Percentiles rank a stretch among this genome's conserved stretches.
Evolutionary conservation across 2,797 vertebrate species (phyloP).

Genomic region (Melanotaenia boesemani): DNA sequence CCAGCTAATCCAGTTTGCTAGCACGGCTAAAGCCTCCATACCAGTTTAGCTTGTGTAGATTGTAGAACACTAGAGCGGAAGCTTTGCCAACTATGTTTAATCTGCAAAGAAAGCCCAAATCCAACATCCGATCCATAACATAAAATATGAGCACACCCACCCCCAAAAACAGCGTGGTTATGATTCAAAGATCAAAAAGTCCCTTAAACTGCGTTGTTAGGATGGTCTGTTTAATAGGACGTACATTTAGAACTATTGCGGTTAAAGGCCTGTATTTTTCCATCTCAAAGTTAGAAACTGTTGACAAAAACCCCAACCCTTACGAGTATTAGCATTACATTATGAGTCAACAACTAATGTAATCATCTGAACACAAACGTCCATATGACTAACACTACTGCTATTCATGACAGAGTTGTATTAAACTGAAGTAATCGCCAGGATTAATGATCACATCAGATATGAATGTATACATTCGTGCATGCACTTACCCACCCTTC

Average conservation of each 20-base stretch:
- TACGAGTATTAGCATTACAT: background rate
- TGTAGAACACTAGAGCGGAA: slow-evolving; percentile 53
- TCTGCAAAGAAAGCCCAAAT: slow-evolving; percentile 12
- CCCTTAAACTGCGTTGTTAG: background rate
- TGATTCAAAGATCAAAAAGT: slow-evolving; percentile 21
- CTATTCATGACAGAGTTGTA: slow-evolving; percentile 26
- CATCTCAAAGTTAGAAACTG: slow-evolving; percentile 62
- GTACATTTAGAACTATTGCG: slow-evolving; percentile 30
- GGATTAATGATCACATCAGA: slow-evolving; percentile 10
- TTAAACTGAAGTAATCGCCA: slow-evolving; percentile 35
- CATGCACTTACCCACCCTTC: slow-evolving; percentile 44
- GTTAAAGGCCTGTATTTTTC: slow-evolving; percentile 71
- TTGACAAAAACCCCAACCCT: slow-evolving; percentile 8
- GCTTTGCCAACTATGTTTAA: slow-evolving; percentile 43
- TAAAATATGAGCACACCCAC: background rate
- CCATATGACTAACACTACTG: background rate
- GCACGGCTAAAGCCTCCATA: slow-evolving; percentile 43
- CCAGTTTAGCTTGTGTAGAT: slow-evolving; percentile 11
- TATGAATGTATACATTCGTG: slow-evolving; percentile 21
- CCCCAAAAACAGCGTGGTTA: background rate
- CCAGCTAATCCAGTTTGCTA: slow-evolving; percentile 69
- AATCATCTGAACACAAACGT: background rate
- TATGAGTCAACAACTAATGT: background rate
- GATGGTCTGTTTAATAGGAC: slow-evolving; percentile 22
- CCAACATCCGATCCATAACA: background rate